phyloP scores from a whole-genome alignment of 1,140 invertebrate genomes.

The Drosophila parvula region DNA sequence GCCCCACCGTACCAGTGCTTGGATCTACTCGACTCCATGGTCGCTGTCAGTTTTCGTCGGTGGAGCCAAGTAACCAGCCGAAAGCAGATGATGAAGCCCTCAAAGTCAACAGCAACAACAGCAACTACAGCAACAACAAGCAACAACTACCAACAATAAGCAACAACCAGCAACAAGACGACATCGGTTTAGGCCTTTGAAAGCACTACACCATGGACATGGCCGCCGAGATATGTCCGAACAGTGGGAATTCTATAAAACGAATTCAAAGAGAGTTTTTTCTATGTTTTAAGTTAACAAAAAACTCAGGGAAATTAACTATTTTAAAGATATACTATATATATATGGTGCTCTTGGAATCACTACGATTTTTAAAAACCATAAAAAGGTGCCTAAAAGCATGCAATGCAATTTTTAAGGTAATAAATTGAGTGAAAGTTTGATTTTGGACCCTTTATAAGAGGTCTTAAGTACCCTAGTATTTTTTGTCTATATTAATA shows the following conservation, averaged over 20 bases:
- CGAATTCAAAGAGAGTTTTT: too few species aligned
- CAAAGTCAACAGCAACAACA: slow-evolving; percentile 68
- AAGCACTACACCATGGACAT: slow-evolving; percentile 62
- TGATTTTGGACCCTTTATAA: too few species aligned
- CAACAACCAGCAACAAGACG: slow-evolving; percentile 55
- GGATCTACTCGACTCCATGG: slow-evolving; percentile 45
- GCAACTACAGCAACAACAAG: slow-evolving; percentile 22
- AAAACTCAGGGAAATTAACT: accelerated
- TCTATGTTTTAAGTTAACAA: too few species aligned
- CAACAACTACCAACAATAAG: slow-evolving; percentile 23
- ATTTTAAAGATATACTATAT: not conserved
- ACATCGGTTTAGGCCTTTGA: slow-evolving; percentile 82
- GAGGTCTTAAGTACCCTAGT: too few species aligned
- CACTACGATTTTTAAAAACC: too few species aligned
- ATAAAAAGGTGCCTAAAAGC: too few species aligned
- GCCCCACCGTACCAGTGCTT: slow-evolving; percentile 11
- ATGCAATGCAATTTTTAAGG: too few species aligned
- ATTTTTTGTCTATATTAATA: too few species aligned
- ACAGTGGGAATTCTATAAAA: not conserved
- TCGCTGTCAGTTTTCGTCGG: slow-evolving; percentile 78
- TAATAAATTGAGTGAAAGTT: too few species aligned
- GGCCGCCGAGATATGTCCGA: slow-evolving; percentile 33
- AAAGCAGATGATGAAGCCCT: slow-evolving; percentile 82
- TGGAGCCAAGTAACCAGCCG: slow-evolving; percentile 68
- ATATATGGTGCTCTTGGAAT: too few species aligned